Evolutionary conservation across 2,797 vertebrate species (phyloP), one percentile per base, ranked within the genome.

Genomic region (Malurus splendens): DNA sequence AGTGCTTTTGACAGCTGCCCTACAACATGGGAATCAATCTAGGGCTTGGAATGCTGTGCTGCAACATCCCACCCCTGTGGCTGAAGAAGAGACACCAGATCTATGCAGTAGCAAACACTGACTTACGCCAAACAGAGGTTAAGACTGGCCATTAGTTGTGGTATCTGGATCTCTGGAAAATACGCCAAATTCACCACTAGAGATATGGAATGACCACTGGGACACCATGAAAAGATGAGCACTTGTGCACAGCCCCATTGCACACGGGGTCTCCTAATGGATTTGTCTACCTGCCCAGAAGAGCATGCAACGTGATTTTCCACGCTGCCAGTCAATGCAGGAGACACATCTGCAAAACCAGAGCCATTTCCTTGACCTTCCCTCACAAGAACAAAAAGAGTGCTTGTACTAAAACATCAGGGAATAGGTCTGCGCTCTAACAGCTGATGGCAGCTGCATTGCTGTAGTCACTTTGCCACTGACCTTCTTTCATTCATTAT

Each of bases 121-220:
- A 42, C 12, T 60, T 33, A 23, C 6, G 47, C 42, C 72, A 18
- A 60, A 56, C 2, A 32, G 7, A 70, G 6, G 14, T 44, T 17
- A 33, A 36, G 7, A 10, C 7, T 28, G 8, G 5, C 13, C 61
- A 17, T 11, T 18, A 44, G 38, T 12, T 28, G 14, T 15, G 48
- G 1, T 7, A 38, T 2, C 33, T 41, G 5, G 19, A 20, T 14
- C 33, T 51, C 62, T 36, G 24, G 18, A 51, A 86, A 56, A 39
- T 1, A 60, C 0, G 6, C 20, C 36, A n/a, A 13, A 23, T 18
- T 62, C 48, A 60, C 13, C 38, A 24, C 30, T 18, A 33, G 0
- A 30, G 54, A 30, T 7, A 13, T 6, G 39, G 45, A 62, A 70
- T 2, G 41, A n/a, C 27, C 42, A 18, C 25, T 30, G 60, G 44